Base-by-base conservation (phyloP, 2,888 invertebrate species). In the Zhuqinia jingwanae region DNA sequence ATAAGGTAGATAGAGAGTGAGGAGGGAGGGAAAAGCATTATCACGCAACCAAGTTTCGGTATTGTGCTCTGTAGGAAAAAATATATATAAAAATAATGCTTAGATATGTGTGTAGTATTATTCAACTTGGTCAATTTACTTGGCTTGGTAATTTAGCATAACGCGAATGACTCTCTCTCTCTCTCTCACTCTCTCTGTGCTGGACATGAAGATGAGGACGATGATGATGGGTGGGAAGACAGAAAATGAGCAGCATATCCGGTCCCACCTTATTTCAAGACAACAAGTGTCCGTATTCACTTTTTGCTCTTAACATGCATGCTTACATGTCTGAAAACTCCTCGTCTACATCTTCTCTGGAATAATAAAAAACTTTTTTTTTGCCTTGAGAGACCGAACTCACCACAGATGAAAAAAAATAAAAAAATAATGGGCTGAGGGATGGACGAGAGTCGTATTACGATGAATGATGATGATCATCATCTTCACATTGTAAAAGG, bases 191-290 rank as follows among this genome's bases (percentile, higher is more conserved):
- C 53, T 42, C 78, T 79, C 50, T 70, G 53, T 70, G 75, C 82
- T 87, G 87, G 87, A 87, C 87, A 86, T 42, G 42, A 25, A 75
- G 70, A 60, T 78, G 73, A 84, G n/a, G n/a, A n/a, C 77, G 77
- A 79, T 86, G 81, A 76, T 86, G 81, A 77, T 81, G 81, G 81
- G 82, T 87, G 81, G 87, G 80, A 80, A 75, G 80, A 56, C 73
- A 76, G 77, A 87, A 87, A 82, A 81, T 87, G 82, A 82, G 78
- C 82, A 87, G 77, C 82, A 87, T 87, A 87, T 87, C 87, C 87
- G 87, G 87, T 87, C 87, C 87, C 87, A 82, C 87, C 87, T 58
- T 50, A 45, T 76, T 81, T 75, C 53, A 36, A 75, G 45, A 80
- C 81, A 73, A 82, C 81, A 81, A 86, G 70, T 81, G 87, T 82